A percentile compares a stretch with the other conserved stretches of the same genome.
Evolutionary conservation across 2,113 vertebrate genomes (phyloP).

Genomic region (Callorhinus ursinus): DNA sequence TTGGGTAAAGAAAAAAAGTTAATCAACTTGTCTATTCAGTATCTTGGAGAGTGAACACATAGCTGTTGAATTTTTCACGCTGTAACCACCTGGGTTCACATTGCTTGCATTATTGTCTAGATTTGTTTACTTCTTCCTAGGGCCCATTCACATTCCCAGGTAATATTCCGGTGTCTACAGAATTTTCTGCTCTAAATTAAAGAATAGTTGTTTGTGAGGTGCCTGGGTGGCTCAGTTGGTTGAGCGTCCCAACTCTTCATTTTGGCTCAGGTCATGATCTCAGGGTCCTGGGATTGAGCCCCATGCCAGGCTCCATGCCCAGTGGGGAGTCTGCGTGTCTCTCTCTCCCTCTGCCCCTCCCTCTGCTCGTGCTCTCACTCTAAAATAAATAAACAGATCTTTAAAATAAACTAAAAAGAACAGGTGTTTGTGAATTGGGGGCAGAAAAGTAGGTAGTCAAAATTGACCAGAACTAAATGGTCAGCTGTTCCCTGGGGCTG

Average conservation of each 20-base stretch:
- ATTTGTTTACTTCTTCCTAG: constrained; percentile 43
- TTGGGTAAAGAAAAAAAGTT: constrained; percentile 13
- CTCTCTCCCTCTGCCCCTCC: background rate
- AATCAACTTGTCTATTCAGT: background rate
- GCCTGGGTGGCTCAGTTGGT: background rate
- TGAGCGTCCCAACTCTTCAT: background rate
- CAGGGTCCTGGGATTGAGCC: background rate
- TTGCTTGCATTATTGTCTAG: constrained; percentile 9
- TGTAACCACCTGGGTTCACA: background rate
- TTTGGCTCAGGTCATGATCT: background rate
- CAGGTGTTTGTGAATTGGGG: constrained; percentile 16
- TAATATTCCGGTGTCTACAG: background rate
- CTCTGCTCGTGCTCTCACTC: background rate
- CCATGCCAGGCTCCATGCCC: background rate
- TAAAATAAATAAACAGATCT: background rate
- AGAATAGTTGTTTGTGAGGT: background rate
- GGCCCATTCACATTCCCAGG: background rate
- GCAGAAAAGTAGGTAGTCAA: constrained; percentile 1
- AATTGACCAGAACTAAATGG: background rate
- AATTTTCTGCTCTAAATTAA: constrained; percentile 24
- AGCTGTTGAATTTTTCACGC: constrained; percentile 5
- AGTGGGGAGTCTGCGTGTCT: background rate
- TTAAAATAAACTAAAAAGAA: background rate
- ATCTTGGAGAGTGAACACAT: constrained; percentile 13
- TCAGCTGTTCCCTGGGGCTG: background rate